Evolutionary conservation across 2,888 invertebrate species (phyloP), one percentile per base, ranked within the genome.

Genomic region (Lacanobia oleracea): DNA sequence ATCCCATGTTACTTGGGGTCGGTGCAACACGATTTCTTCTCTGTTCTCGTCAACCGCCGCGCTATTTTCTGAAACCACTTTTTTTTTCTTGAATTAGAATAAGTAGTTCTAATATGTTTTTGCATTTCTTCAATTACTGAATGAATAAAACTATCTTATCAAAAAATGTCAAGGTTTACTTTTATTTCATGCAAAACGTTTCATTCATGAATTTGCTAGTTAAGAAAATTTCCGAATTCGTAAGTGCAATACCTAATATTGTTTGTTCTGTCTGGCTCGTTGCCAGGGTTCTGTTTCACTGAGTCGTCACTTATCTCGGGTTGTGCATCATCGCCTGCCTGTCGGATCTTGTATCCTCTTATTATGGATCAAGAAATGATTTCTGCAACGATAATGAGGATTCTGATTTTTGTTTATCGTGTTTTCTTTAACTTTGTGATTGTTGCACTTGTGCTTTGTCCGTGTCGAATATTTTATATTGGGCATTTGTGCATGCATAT

Each of bases 111-210:
- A 54, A 57, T 6, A 53, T 51, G 57, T 53, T 16, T 65, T 68
- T n/a, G 9, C n/a, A 64, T 3, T 37, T 33, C 43, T 54, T 40
- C 1, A 50, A 27, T 70, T 69, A 27, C 18, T 54, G 56, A 78
- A 78, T 81, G 43, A 76, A 70, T 51, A 45, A 16, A 27, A 54
- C 1, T 64, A 67, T 51, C 54, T 81, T 77, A 78, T 76, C 82
- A 48, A 77, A 63, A 63, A 33, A 60, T 77, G 78, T 71, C 82
- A 81, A 71, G 77, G 77, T 67, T 23, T 57, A 45, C 37, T 53
- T 57, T 81, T 56, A 61, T 18, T 57, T 70, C n/a, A 48, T 63
- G 37, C 10, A 18, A 54, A 71, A 60, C 23, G n/a, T 63, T 78
- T 81, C 71, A 81, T 78, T 76, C 37, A 81, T 66, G 37, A 80